phyloP scores from a whole-genome alignment of 1,140 invertebrate species.

The Paralvinella palmiformis region DNA sequence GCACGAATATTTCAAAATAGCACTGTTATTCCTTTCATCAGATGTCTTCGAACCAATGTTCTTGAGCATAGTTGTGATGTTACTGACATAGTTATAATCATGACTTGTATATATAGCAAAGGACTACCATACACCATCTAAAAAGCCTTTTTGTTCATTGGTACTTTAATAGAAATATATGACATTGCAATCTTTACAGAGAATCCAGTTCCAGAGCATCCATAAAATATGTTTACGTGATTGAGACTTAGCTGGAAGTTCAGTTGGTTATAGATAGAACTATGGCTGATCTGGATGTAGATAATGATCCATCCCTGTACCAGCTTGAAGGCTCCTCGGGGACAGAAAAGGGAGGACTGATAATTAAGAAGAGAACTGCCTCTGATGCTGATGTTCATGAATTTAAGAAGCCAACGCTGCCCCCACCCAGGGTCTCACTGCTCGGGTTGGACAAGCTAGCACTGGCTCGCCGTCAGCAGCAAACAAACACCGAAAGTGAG shows the following conservation, averaged over 20 bases:
- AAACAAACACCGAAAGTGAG: conserved; percentile 36
- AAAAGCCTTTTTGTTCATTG: too few relatives aligned
- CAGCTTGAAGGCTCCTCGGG: conserved; percentile 73
- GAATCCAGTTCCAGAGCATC: background rate
- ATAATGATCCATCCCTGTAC: conserved; percentile 55
- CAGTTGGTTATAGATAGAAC: background rate
- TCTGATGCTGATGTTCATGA: conserved; percentile 57
- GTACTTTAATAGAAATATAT: too few relatives aligned
- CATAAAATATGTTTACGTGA: background rate
- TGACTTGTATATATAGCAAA: too few relatives aligned
- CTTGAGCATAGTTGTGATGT: too few relatives aligned
- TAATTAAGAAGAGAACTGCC: conserved; percentile 67
- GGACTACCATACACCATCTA: too few relatives aligned
- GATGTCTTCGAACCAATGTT: too few relatives aligned
- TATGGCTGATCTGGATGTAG: background rate
- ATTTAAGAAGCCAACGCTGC: conserved; percentile 61
- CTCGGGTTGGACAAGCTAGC: conserved; percentile 85
- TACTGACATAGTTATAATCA: too few relatives aligned
- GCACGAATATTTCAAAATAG: too few relatives aligned
- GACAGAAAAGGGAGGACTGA: conserved; percentile 68
- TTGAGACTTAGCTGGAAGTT: background rate
- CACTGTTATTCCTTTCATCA: too few relatives aligned
- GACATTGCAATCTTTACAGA: too few relatives aligned
- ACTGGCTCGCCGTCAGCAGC: conserved; percentile 53
- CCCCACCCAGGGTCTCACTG: conserved; percentile 60